Conservation (phyloP, 2,797 vertebrate species). For the Squalus acanthias region DNA sequence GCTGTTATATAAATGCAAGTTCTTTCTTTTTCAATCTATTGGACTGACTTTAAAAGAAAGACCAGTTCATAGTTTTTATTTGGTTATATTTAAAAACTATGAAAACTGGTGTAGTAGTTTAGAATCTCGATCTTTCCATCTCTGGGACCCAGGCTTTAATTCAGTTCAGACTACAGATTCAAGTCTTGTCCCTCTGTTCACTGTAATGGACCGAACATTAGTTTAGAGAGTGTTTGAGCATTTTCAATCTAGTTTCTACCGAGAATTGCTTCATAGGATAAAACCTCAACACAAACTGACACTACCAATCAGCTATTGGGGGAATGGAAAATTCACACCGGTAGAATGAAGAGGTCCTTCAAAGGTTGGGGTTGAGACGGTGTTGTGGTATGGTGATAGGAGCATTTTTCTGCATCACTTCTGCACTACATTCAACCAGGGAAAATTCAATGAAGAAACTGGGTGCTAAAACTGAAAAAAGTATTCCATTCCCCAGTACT, state of each 20-base stretch:
- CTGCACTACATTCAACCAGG: background rate
- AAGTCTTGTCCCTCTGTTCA: background rate
- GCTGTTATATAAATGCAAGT: background rate
- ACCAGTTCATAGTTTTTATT: background rate
- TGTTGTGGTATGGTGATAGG: background rate
- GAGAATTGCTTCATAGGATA: background rate
- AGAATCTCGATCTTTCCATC: background rate
- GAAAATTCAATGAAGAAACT: background rate
- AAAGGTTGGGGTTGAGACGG: background rate
- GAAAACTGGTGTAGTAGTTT: background rate
- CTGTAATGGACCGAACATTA: no score
- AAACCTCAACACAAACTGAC: background rate
- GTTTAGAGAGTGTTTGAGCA: background rate
- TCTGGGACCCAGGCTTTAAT: background rate
- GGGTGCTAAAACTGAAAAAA: background rate
- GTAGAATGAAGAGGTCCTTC: background rate
- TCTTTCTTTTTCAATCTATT: background rate
- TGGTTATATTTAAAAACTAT: background rate
- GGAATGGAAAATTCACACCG: background rate
- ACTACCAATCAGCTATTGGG: background rate
- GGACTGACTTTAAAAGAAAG: background rate
- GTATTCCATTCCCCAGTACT: background rate
- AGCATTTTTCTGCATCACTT: background rate
- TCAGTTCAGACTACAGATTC: background rate
- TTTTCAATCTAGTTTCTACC: background rate